phyloP scores from a whole-genome alignment of 2,888 invertebrate species.

The Lepidocyrtinus sp. region DNA sequence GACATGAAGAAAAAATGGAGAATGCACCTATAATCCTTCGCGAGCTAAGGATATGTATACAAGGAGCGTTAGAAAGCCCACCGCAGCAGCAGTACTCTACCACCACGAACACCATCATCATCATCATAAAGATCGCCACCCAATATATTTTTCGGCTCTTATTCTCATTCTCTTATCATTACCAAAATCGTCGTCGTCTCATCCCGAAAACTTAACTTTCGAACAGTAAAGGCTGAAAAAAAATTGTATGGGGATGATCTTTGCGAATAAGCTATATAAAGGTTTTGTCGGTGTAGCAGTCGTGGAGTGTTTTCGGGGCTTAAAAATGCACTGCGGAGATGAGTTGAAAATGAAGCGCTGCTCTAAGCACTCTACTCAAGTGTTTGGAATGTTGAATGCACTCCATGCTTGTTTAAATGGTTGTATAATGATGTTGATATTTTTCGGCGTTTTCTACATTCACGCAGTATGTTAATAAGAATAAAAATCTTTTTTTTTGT shows the following conservation, averaged over 20 bases:
- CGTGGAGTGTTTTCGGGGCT: too few species aligned
- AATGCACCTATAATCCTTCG: slow-evolving; percentile 17
- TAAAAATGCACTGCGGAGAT: background rate
- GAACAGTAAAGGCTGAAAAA: too few species aligned
- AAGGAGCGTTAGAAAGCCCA: background rate
- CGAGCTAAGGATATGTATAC: background rate
- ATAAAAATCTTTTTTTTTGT: background rate
- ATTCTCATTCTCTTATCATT: slow-evolving; percentile 1
- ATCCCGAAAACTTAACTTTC: background rate
- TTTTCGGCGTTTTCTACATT: slow-evolving; percentile 7
- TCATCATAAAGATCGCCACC: slow-evolving; percentile 5
- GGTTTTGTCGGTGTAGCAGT: slow-evolving; percentile 6
- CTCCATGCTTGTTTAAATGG: slow-evolving; percentile 20
- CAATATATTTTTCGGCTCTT: background rate
- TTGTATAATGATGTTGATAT: slow-evolving; percentile 17
- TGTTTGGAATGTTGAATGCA: slow-evolving; percentile 34
- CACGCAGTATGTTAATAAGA: background rate
- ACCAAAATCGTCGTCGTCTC: slow-evolving; percentile 17
- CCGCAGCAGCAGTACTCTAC: slow-evolving; percentile 1
- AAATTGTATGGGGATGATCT: too few species aligned
- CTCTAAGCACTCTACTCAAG: slow-evolving; percentile 11
- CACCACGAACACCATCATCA: slow-evolving; percentile 4
- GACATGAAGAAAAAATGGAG: slow-evolving; percentile 11
- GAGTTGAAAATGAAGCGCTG: slow-evolving; percentile 17
- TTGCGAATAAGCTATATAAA: background rate